Conservation (phyloP, 1,140 invertebrate genomes). For the Achatina immaculata region DNA sequence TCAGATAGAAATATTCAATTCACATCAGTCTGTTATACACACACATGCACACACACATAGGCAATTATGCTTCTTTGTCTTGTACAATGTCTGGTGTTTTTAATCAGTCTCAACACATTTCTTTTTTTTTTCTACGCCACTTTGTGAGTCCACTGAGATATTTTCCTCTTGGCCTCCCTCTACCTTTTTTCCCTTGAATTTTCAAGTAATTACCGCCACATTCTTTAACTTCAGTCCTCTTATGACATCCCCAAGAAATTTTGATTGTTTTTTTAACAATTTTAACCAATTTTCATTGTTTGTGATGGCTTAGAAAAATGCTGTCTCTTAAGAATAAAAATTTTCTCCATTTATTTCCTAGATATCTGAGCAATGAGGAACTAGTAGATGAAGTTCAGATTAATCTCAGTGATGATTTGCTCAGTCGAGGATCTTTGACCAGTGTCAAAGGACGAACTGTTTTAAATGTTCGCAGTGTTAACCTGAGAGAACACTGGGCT, state of each 20-base stretch:
- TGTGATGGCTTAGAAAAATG: not conserved
- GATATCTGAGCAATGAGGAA: constrained; percentile 58
- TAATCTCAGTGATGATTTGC: constrained; percentile 61
- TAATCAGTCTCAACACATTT: too few species aligned
- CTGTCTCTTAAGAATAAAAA: not conserved
- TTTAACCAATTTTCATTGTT: not conserved
- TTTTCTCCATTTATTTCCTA: not conserved
- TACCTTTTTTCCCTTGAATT: too few species aligned
- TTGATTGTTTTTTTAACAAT: not conserved
- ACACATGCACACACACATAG: too few species aligned
- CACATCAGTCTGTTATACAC: too few species aligned
- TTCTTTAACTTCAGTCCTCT: too few species aligned
- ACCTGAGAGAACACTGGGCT: constrained; percentile 62
- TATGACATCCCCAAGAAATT: not conserved
- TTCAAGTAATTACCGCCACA: too few species aligned
- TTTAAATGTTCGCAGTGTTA: constrained; percentile 60
- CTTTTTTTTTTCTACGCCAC: not conserved
- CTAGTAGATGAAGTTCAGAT: constrained; percentile 56
- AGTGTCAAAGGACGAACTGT: constrained; percentile 55
- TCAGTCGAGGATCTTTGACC: constrained; percentile 66
- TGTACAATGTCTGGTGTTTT: too few species aligned
- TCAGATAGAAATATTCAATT: too few species aligned
- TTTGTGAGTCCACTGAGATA: not conserved
- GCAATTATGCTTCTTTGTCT: too few species aligned
- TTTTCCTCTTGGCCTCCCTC: too few species aligned